Evolutionary conservation across 2,797 vertebrate genomes (phyloP), one percentile per base, ranked within the genome.

Genomic region (Leptatherina wallacei): DNA sequence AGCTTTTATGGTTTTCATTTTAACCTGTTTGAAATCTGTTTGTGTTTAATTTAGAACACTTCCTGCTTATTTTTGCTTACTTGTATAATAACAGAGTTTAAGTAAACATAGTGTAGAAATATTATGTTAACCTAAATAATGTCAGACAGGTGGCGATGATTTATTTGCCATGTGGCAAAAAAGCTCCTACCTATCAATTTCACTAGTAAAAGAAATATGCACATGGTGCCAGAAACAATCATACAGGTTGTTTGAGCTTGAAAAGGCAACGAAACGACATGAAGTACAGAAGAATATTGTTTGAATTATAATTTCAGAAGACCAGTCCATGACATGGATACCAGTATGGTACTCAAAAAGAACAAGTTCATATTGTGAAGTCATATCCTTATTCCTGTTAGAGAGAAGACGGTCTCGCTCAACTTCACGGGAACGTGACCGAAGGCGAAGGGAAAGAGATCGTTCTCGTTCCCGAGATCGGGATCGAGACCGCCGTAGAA

Each of bases 391-490:
- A 0, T 58, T 35, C 33, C n/a, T 27, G 1, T 42, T 86, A 98
- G 97, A 99, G 68, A 95, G 96, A 44, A 92, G 97, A 42, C 96
- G 96, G 20, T 98, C 97, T 0, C 95, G 96, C 24, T 98, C 97
- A 0, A 12, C 91, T 0, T 99, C 97, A 0, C 89, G 97, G 35
- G 97, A 98, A 2, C 94, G 96, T 2, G 97, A 98, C 52, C 92
- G 96, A 52, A 91, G 96, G 67, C 91, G 96, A 4, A 82, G 96
- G 35, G 97, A 98, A 0, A 86, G 96, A 6, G 96, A 98, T 1
- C 95, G 96, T 4, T 96, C 96, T 0, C 90, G 96, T 1, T 97
- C 97, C 2, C 90, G 96, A 13, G 97, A 98, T 2, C 86, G 96
- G 6, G 96, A 98, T 38, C 84, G 96, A 36, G 93, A 94, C 0